These are phyloP conservation scores for Anser cygnoides DNA, from an alignment of 2,113 vertebrate species.

Conservation along the genomic window DNA sequence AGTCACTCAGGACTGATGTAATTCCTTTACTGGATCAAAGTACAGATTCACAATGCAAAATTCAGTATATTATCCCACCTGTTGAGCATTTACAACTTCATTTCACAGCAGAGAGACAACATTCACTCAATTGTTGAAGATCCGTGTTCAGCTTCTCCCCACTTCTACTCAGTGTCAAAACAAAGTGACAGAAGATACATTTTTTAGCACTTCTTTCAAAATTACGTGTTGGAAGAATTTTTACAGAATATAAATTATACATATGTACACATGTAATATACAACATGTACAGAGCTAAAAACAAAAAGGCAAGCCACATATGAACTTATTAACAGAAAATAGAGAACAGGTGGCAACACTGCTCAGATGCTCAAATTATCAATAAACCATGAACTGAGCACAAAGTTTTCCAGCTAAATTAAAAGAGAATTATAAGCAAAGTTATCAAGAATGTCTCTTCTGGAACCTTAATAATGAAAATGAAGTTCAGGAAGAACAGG, in stretches of 20 bases:
- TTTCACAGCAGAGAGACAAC: not conserved
- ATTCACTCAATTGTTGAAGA: not conserved
- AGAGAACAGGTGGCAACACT: not conserved
- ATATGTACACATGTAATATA: not conserved
- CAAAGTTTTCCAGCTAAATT: not conserved
- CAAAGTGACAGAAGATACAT: not conserved
- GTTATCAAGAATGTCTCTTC: not conserved
- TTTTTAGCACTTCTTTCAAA: not conserved
- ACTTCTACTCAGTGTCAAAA: not conserved
- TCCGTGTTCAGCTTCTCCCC: not conserved
- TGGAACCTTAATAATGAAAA: not conserved
- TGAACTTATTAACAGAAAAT: not conserved
- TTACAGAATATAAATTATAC: constrained; percentile 21
- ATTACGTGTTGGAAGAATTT: not conserved
- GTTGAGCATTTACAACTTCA: not conserved
- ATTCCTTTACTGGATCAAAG: not conserved
- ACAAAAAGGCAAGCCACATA: not conserved
- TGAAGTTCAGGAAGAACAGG: not conserved
- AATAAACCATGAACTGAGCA: not conserved
- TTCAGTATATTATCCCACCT: not conserved
- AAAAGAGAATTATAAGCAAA: not conserved
- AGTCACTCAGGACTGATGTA: not conserved
- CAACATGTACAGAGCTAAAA: not conserved
- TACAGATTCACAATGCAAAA: not conserved
- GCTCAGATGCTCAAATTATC: not conserved